phyloP scores from a whole-genome alignment of 2,888 invertebrate genomes.

The Acleris literana region DNA sequence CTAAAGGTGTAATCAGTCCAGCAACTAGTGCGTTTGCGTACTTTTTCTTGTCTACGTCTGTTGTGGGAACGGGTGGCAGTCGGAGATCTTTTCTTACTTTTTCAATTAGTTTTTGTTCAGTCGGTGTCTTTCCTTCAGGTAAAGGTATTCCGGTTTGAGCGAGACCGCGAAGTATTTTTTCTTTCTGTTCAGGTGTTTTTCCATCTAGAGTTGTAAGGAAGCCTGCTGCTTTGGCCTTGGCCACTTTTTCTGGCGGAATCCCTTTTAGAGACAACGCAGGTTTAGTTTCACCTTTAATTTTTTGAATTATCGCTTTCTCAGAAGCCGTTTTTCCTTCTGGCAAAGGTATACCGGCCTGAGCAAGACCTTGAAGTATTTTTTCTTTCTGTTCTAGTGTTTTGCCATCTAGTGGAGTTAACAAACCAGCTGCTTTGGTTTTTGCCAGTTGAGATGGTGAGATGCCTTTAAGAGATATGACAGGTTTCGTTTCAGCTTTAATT shows the following conservation, averaged over 20 bases:
- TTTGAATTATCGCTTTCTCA: not conserved
- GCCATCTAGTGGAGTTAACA: not conserved
- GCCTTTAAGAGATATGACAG: not conserved
- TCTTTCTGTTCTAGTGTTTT: not conserved
- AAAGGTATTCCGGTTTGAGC: not conserved
- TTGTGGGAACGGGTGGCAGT: too few relatives aligned
- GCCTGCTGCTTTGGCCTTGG: constrained; percentile 42
- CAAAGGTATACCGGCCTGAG: not conserved
- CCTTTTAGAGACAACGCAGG: not conserved
- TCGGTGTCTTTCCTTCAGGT: too few relatives aligned
- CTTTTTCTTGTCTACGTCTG: too few relatives aligned
- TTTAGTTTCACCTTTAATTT: not conserved
- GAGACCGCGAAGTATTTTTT: constrained; percentile 38
- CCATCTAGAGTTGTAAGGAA: constrained; percentile 40
- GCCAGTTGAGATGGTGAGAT: not conserved
- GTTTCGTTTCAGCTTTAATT: constrained; percentile 4
- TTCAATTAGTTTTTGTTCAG: too few relatives aligned
- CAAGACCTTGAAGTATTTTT: not conserved
- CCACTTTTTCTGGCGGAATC: constrained; percentile 31
- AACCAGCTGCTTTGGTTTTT: not conserved
- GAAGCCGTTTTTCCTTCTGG: not conserved
- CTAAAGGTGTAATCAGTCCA: not conserved
- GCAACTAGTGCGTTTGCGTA: not conserved
- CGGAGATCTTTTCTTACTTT: too few relatives aligned
- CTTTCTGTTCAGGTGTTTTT: constrained; percentile 34